phyloP scores from a whole-genome alignment of 2,797 vertebrate species.

The Phalanger gymnotis region DNA sequence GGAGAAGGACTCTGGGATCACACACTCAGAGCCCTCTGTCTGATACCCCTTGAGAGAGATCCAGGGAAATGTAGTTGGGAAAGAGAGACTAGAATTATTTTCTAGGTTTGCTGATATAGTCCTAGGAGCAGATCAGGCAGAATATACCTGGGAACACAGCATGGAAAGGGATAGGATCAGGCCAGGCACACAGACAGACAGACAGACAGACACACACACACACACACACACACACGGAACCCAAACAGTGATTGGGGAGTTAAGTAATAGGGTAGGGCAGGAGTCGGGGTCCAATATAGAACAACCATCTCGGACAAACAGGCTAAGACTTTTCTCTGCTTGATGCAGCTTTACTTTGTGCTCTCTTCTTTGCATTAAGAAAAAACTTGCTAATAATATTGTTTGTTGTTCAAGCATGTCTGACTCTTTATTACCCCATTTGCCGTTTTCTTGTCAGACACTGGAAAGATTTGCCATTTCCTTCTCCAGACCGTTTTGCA shows the following conservation, averaged over 20 bases:
- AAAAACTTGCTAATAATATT: neutral
- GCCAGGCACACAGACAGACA: neutral
- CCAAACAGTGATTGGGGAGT: neutral
- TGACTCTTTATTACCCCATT: too few relatives aligned
- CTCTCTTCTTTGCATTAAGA: neutral
- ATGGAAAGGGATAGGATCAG: neutral
- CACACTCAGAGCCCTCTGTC: neutral
- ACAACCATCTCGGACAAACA: neutral
- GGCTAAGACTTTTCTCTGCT: neutral
- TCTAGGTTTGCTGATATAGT: neutral
- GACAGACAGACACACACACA: too few relatives aligned
- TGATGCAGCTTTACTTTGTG: neutral
- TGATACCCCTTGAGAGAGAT: neutral
- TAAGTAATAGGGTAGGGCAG: neutral
- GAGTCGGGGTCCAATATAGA: too few relatives aligned
- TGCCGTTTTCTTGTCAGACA: too few relatives aligned
- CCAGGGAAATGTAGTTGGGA: neutral
- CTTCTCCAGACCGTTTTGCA: too few relatives aligned
- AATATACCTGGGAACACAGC: neutral
- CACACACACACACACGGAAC: too few relatives aligned
- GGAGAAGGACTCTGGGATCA: neutral
- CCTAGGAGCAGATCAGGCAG: neutral
- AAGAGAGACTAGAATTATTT: neutral
- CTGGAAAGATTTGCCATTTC: too few relatives aligned
- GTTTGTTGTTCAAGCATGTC: too few relatives aligned